These are phyloP conservation scores for Epirrhoe alternata DNA, from an alignment of 2,888 invertebrate species.

Conservation along the genomic window DNA sequence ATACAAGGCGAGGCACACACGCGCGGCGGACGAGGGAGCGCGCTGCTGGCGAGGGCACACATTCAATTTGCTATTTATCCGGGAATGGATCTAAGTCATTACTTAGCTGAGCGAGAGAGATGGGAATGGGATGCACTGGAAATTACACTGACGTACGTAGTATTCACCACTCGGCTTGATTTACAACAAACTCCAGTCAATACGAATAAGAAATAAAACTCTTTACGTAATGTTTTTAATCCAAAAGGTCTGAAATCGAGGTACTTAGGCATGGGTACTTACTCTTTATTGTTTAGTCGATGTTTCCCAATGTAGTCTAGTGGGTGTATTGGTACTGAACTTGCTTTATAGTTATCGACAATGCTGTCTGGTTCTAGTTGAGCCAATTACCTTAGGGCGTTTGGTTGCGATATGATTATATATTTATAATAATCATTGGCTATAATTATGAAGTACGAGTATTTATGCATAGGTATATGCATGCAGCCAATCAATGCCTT, in stretches of 20 bases:
- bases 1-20: slow-evolving; percentile 40
- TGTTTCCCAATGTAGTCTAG: neutral
- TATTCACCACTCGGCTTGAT: slow-evolving; percentile 53
- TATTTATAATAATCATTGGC: neutral
- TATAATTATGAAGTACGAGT: too few relatives aligned
- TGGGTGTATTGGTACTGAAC: neutral
- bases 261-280: slow-evolving; percentile 3
- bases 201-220: slow-evolving; percentile 41
- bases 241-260: neutral
- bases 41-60: slow-evolving; percentile 65
- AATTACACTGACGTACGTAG: slow-evolving; percentile 74
- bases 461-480: too few relatives aligned
- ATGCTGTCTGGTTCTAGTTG: slow-evolving; percentile 7
- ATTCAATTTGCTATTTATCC: slow-evolving; percentile 85
- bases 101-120: slow-evolving; percentile 83
- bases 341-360: slow-evolving; percentile 10
- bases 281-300: slow-evolving; percentile 2
- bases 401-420: slow-evolving; percentile 2
- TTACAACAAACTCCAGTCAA: slow-evolving; percentile 36
- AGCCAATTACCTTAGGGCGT: slow-evolving; percentile 8
- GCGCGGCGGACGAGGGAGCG: slow-evolving; percentile 46
- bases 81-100: slow-evolving; percentile 85
- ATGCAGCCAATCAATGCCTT: too few relatives aligned
- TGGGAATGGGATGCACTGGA: slow-evolving; percentile 78
- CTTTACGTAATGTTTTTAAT: neutral